A percentile compares a stretch with the other conserved stretches of the same genome.
phyloP scores from a whole-genome alignment of 2,888 invertebrate species.

The Cosmorhoe ocellata region DNA sequence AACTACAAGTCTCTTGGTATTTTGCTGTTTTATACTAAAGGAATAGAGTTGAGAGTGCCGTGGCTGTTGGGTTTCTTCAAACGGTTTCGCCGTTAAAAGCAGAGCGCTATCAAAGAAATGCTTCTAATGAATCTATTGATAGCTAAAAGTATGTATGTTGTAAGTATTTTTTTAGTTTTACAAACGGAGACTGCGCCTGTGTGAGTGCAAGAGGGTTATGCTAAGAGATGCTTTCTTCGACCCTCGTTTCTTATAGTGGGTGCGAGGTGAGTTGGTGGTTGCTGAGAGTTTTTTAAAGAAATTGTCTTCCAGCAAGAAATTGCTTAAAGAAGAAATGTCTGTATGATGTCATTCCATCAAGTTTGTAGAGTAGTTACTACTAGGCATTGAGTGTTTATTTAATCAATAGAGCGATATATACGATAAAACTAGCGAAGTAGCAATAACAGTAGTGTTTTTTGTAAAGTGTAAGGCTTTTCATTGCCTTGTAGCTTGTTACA shows the following conservation, averaged over 20 bases:
- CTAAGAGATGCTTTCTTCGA: slow-evolving; percentile 80
- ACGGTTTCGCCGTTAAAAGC: slow-evolving; percentile 69
- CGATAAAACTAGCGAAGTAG: too few species aligned
- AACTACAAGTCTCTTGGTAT: slow-evolving; percentile 21
- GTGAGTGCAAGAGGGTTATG: slow-evolving; percentile 68
- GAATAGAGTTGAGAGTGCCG: slow-evolving; percentile 46
- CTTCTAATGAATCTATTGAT: slow-evolving; percentile 81
- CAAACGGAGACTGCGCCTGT: slow-evolving; percentile 46
- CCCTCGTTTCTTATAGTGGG: slow-evolving; percentile 72
- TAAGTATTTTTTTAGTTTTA: slow-evolving; percentile 71
- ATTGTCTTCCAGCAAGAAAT: too few species aligned
- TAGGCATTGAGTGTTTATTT: too few species aligned
- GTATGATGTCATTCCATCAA: too few species aligned
- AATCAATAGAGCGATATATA: too few species aligned
- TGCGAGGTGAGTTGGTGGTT: slow-evolving; percentile 47
- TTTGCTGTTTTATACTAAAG: background rate
- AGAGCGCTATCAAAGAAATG: slow-evolving; percentile 77
- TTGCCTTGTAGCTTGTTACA: too few species aligned
- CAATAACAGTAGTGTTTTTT: too few species aligned
- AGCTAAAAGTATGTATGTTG: slow-evolving; percentile 62
- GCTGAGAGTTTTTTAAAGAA: background rate
- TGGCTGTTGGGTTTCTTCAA: slow-evolving; percentile 30
- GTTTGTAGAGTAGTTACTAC: too few species aligned
- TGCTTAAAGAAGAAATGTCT: too few species aligned
- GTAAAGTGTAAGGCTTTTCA: too few species aligned